Evolutionary conservation across 1,140 invertebrate species (phyloP), one percentile per base, ranked within the genome.

Genomic region (Galleria mellonella): DNA sequence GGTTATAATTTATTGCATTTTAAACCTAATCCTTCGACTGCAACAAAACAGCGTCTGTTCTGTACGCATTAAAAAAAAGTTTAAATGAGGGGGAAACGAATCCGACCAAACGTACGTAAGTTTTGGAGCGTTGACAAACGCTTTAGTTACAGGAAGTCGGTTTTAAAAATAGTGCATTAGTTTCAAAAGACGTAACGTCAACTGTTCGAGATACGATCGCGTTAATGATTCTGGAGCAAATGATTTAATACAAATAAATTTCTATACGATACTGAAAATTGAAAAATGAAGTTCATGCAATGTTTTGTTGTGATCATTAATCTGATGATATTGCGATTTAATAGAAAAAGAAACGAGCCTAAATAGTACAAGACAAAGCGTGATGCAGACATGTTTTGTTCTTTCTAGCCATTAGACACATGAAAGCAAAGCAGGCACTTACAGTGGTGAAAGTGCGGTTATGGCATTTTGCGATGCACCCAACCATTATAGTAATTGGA

Each of bases 401-500:
- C 17, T 32, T 38, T 39, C 32, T 41, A 57, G 38, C 32, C 43
- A 52, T 45, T 46, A 46, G 43, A 45, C 27, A 48, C 51, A 47
- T 46, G 51, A 58, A 58, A 55, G 40, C 55, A 52, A 59, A 56
- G 55, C 51, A 31, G 29, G 30, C 59, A 48, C 40, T 51, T 55
- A 55, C 38, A 23, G 17, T 23, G 51, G 72, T 73, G 72, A 76
- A 76, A 76, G 72, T 76, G 58, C 32, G 9, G 17, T 51, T 62
- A 69, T 70, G 58, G 70, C 62, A 70, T 64, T 69, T 62, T 45
- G 67, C 63, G 69, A 71, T 68, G 59, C 62, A 57, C 61, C 60
- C 57, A 51, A 47, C 51, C 55, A 62, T 72, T 66, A 64, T 44
- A 43, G 57, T 72, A 77, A 72, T 70, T 72, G 65, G 70, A 73